These are phyloP conservation scores for Nyctereutes procyonoides DNA, from an alignment of 2,113 vertebrate genomes.

Conservation along the genomic window DNA sequence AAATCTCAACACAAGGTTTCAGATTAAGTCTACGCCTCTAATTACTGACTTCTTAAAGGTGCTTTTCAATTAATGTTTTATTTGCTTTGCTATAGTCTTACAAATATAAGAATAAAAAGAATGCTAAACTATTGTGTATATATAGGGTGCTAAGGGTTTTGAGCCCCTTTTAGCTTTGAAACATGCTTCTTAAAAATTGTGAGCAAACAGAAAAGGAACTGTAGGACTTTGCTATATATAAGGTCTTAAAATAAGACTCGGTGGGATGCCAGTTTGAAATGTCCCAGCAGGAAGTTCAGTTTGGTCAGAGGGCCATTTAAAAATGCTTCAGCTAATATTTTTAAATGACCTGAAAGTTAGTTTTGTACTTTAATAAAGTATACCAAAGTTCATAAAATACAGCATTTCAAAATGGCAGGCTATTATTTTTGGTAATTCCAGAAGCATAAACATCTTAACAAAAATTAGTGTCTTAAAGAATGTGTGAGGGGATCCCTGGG, in stretches of 20 bases:
- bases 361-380: constrained; percentile 4
- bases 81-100: constrained; percentile 51
- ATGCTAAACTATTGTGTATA: background rate
- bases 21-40: constrained; percentile 40
- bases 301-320: background rate
- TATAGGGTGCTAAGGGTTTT: background rate
- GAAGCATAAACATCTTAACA: background rate
- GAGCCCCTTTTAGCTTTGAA: constrained; percentile 31
- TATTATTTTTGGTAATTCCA: constrained; percentile 17
- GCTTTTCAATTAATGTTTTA: constrained; percentile 50
- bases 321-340: constrained; percentile 33
- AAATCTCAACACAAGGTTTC: constrained; percentile 22
- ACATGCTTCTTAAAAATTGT: background rate
- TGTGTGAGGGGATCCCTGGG: background rate
- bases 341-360: background rate
- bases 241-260: constrained; percentile 28
- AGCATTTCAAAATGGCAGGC: constrained; percentile 28
- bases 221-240: constrained; percentile 11
- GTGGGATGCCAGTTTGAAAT: constrained; percentile 58
- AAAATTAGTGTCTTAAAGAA: constrained; percentile 9
- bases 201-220: constrained; percentile 38
- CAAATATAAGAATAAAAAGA: constrained; percentile 29
- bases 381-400: background rate
- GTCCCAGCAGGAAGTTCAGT: constrained; percentile 48
- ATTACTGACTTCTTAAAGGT: constrained; percentile 32